phyloP scores from a whole-genome alignment of 2,797 vertebrate genomes.

The Balearica regulorum region DNA sequence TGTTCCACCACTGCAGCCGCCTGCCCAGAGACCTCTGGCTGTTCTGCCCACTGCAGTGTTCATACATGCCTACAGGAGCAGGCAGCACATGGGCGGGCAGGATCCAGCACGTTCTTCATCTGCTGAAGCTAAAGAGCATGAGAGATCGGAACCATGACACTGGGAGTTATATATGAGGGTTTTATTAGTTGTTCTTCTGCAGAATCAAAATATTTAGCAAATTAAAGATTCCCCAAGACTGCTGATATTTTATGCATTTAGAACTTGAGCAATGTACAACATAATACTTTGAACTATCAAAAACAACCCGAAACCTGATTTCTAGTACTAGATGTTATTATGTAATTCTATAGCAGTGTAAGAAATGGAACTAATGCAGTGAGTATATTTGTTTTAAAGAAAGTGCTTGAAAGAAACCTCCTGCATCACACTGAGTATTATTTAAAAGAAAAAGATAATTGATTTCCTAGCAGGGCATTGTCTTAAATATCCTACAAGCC shows the following conservation, averaged over 20 bases:
- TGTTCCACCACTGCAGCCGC: neutral
- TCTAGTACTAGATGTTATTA: conserved; percentile 67
- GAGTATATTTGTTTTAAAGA: conserved; percentile 49
- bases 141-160: neutral
- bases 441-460: conserved; percentile 20
- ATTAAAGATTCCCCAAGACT: conserved; percentile 71
- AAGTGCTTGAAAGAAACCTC: conserved; percentile 69
- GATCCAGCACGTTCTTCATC: neutral
- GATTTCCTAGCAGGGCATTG: conserved; percentile 38
- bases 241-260: conserved; percentile 66
- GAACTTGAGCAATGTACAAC: conserved; percentile 72
- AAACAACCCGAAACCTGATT: conserved; percentile 53
- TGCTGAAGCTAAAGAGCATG: neutral
- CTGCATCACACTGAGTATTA: conserved; percentile 55
- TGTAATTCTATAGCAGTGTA: conserved; percentile 63
- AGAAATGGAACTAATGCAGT: conserved; percentile 58
- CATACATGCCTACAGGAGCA: accelerated
- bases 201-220: conserved; percentile 80
- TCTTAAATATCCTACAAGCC: conserved; percentile 36
- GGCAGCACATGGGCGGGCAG: neutral
- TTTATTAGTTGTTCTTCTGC: conserved; percentile 77
- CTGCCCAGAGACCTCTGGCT: neutral
- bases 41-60: neutral
- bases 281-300: conserved; percentile 67
- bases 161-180: conserved; percentile 36